Conservation (phyloP, 2,797 vertebrate genomes). For the Babyrousa celebensis region DNA sequence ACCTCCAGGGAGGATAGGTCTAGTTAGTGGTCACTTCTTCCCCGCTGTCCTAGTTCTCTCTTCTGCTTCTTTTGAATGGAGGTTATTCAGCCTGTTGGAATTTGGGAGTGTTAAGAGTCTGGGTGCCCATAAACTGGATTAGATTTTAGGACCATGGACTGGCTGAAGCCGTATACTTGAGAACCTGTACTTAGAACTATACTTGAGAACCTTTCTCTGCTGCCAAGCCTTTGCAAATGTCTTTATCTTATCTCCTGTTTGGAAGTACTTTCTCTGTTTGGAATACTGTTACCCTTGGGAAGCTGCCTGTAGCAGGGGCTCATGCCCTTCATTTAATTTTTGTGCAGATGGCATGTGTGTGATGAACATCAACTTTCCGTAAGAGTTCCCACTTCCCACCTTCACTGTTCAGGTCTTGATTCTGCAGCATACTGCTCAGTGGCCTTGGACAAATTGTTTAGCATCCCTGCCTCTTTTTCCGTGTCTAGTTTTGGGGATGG, state of each 20-base stretch:
- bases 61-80: constrained; percentile 57
- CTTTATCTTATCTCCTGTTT: constrained; percentile 39
- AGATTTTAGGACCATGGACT: constrained; percentile 54
- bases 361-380: not conserved
- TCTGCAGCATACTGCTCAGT: not conserved
- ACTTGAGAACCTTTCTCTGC: not conserved
- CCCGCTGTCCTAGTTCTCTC: not conserved
- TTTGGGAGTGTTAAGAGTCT: not conserved
- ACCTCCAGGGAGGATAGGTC: not conserved
- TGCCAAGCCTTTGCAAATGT: not conserved
- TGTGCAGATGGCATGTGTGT: not conserved
- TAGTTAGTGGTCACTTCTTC: not conserved
- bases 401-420: not conserved
- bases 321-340: not conserved
- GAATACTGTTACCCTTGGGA: not conserved
- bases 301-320: not conserved
- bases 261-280: constrained; percentile 40
- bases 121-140: constrained; percentile 16
- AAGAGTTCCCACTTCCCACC: not conserved
- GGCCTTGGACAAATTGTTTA: constrained; percentile 33
- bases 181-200: not conserved
- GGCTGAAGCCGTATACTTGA: not conserved
- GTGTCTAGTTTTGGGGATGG: not conserved
- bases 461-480: not conserved
- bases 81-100: constrained; percentile 49